Evolutionary conservation across 2,888 invertebrate genomes (phyloP).

Genomic region (Caenorhabditis wallacei): DNA sequence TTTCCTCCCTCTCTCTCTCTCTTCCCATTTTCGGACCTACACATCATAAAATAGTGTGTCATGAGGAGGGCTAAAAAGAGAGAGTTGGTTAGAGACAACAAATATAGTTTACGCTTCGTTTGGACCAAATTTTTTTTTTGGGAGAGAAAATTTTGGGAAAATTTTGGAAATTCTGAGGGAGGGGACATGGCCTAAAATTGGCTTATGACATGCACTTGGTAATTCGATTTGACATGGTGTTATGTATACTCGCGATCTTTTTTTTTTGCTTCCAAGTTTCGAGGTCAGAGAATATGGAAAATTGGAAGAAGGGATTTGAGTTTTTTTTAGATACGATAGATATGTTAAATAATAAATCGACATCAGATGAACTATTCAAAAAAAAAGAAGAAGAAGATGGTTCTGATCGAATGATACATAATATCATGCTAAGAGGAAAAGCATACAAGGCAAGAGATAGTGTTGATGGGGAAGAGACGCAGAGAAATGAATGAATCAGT

Average conservation of each 20-base stretch:
- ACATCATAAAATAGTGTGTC: too few species aligned
- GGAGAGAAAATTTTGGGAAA: neutral
- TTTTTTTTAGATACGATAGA: too few species aligned
- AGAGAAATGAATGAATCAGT: constrained; percentile 20
- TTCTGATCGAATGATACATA: neutral
- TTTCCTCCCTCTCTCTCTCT: neutral
- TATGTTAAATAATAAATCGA: too few species aligned
- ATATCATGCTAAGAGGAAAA: neutral
- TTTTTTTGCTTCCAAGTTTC: neutral
- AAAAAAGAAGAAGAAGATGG: too few species aligned
- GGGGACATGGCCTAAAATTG: constrained; percentile 1
- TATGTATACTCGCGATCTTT: neutral
- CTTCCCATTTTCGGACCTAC: too few species aligned
- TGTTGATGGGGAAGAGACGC: neutral
- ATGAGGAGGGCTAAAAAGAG: too few species aligned
- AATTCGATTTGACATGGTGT: constrained; percentile 34
- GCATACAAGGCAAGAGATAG: neutral
- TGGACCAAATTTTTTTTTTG: constrained; percentile 27
- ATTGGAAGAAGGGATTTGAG: too few species aligned
- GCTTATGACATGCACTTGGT: constrained; percentile 54
- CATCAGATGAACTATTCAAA: too few species aligned
- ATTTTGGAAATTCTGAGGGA: neutral
- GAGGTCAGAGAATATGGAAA: too few species aligned
- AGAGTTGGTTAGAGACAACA: neutral
- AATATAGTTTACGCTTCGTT: constrained; percentile 63